Percentiles rank a stretch among this genome's conserved stretches.
phyloP scores from a whole-genome alignment of 2,113 vertebrate species.

The Halichoerus grypus region DNA sequence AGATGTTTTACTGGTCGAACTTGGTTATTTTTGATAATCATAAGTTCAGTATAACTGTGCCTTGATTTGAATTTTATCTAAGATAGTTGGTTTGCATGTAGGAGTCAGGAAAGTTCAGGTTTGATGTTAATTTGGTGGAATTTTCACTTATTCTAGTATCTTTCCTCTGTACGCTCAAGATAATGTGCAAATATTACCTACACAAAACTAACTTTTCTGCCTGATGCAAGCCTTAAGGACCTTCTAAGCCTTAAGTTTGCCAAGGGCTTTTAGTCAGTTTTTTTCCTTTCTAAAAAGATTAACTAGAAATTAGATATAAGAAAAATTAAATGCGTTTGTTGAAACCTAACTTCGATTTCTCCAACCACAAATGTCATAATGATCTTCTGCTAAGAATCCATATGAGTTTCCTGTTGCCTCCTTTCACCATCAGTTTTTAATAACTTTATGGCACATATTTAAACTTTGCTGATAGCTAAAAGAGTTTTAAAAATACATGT shows the following conservation, averaged over 20 bases:
- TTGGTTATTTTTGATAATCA: not conserved
- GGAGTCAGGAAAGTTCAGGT: not conserved
- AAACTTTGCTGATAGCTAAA: not conserved
- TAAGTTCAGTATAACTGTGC: not conserved
- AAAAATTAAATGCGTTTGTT: slow-evolving; percentile 43
- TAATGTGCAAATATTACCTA: slow-evolving; percentile 13
- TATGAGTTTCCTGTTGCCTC: not conserved
- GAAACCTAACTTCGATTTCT: slow-evolving; percentile 20
- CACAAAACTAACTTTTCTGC: not conserved
- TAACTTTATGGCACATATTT: not conserved
- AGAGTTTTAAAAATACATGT: not conserved
- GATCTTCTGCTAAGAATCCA: slow-evolving; percentile 39
- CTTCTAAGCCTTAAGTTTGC: slow-evolving; percentile 30
- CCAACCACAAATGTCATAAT: slow-evolving; percentile 2
- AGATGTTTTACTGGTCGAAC: not conserved
- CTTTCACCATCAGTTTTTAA: not conserved
- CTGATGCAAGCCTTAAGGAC: not conserved
- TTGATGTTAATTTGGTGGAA: slow-evolving; percentile 1
- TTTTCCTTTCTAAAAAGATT: not conserved
- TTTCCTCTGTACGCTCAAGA: slow-evolving; percentile 24
- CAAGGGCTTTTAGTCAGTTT: not conserved
- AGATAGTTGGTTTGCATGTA: not conserved
- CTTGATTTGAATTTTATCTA: slow-evolving; percentile 38
- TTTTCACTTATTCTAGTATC: not conserved
- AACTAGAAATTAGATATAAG: slow-evolving; percentile 47